Base-by-base conservation (phyloP, 2,888 invertebrate species). In the Rhingia rostrata region DNA sequence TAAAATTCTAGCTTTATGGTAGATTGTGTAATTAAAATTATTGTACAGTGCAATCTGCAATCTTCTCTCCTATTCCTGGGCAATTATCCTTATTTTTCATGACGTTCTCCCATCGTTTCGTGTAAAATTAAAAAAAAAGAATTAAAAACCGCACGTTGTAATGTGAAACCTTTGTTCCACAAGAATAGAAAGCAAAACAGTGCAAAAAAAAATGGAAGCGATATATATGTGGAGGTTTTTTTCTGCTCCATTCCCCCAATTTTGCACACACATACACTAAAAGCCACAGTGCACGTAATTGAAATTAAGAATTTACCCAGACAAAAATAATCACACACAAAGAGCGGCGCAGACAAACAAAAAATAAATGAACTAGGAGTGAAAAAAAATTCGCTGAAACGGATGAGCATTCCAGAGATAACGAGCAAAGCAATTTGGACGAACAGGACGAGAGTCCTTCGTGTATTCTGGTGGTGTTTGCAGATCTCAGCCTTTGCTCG, bases 271-370 rank as follows among this genome's bases (percentile, higher is more conserved):
- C 58, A 80, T 45, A 61, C 63, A 60, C 53, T 75, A 63, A 79
- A 80, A 80, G 58, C 80, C 74, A 80, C 74, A 79, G 49, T 83
- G 84, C 84, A 84, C 84, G 84, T 84, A 84, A 84, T 84, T 84
- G 84, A 84, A 84, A 84, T 84, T 84, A 84, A 84, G 84, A 84
- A 84, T 84, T 84, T 84, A 66, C 69, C 79, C 84, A 80, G 84
- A 74, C 74, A 80, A 83, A 84, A 84, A 80, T 84, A 84, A 84
- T 80, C 84, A 80, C 69, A 84, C 74, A 84, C 64, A 84, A 80
- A 79, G 54, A 41, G 53, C 39, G 63, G 53, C 43, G 7, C 22
- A n/a, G 14, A n/a, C 9, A 56, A 63, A 63, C 22, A 56, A 66
- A 35, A 72, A 54, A 47, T 12, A 9, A 61, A 54, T 67, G 9